Percentiles rank a stretch among this genome's conserved stretches.
phyloP scores from a whole-genome alignment of 1,140 invertebrate genomes.

The Drosophila arawakana region DNA sequence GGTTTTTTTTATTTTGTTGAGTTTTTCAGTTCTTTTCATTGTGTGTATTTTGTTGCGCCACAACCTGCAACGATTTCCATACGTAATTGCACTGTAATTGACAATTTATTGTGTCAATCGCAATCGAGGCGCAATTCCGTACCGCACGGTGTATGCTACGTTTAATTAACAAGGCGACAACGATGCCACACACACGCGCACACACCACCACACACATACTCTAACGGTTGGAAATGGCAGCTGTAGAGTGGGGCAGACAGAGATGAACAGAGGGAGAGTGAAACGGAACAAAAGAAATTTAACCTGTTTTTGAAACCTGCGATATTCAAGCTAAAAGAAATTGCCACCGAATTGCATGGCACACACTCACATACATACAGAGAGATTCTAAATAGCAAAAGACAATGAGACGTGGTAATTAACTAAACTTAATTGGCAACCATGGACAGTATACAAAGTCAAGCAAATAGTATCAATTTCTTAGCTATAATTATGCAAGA shows the following conservation, averaged over 20 bases:
- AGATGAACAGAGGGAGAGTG: constrained; percentile 7
- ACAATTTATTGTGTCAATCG: constrained; percentile 83
- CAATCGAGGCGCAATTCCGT: constrained; percentile 75
- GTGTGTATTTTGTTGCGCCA: constrained; percentile 39
- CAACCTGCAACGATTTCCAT: constrained; percentile 70
- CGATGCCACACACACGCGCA: constrained; percentile 49
- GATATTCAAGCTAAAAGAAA: constrained; percentile 6
- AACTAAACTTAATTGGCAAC: constrained; percentile 34
- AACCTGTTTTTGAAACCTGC: constrained; percentile 68
- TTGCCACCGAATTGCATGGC: constrained; percentile 11
- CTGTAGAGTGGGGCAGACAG: neutral
- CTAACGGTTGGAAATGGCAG: constrained; percentile 1
- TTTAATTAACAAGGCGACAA: constrained; percentile 82
- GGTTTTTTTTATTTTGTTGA: constrained; percentile 28
- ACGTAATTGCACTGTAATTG: constrained; percentile 83
- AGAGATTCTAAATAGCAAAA: constrained; percentile 22
- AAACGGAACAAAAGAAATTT: constrained; percentile 47
- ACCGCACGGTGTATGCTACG: constrained; percentile 68
- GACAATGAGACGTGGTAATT: constrained; percentile 13
- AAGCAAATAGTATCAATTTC: neutral
- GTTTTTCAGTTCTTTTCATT: constrained; percentile 27
- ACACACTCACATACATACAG: neutral
- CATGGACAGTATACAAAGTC: neutral
- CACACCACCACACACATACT: neutral
- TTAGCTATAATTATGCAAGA: neutral